These are phyloP conservation scores for Labeo rohita DNA, from an alignment of 2,113 vertebrate species.

Conservation along the genomic window DNA sequence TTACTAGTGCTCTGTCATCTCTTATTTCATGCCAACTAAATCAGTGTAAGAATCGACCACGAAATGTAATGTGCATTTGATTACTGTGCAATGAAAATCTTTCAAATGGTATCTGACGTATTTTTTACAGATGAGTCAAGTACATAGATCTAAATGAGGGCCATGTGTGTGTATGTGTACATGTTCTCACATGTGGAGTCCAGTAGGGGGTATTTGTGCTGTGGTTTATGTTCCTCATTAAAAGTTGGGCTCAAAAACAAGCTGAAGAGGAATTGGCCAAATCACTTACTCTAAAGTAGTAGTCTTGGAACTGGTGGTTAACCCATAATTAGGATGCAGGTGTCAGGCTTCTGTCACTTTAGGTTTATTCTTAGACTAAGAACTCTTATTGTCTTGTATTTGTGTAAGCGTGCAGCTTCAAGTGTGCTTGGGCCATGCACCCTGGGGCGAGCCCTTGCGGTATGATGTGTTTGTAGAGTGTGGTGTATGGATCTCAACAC, in stretches of 20 bases:
- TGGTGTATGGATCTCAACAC: too few species aligned
- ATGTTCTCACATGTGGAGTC: slow-evolving; percentile 7
- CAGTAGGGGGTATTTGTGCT: neutral
- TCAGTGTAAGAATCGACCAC: slow-evolving; percentile 25
- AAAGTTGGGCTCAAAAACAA: slow-evolving; percentile 16
- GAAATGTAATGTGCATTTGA: slow-evolving; percentile 23
- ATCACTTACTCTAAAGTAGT: slow-evolving; percentile 25
- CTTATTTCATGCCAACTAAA: slow-evolving; percentile 25
- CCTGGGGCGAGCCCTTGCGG: too few species aligned
- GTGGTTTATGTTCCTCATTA: slow-evolving; percentile 29
- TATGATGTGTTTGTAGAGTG: too few species aligned
- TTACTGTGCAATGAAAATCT: slow-evolving; percentile 27
- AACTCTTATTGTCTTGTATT: too few species aligned
- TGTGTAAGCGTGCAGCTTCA: too few species aligned
- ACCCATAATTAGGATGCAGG: neutral
- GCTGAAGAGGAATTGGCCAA: slow-evolving; percentile 20
- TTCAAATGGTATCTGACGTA: slow-evolving; percentile 11
- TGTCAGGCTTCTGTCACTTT: neutral
- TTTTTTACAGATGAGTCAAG: slow-evolving; percentile 20
- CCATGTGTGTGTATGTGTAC: slow-evolving; percentile 38
- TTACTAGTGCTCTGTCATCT: neutral
- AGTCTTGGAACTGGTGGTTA: neutral
- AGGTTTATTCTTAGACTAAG: too few species aligned
- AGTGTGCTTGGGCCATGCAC: too few species aligned
- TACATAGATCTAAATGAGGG: slow-evolving; percentile 43